phyloP scores from a whole-genome alignment of 2,113 vertebrate species.

The Oenanthe melanoleuca region DNA sequence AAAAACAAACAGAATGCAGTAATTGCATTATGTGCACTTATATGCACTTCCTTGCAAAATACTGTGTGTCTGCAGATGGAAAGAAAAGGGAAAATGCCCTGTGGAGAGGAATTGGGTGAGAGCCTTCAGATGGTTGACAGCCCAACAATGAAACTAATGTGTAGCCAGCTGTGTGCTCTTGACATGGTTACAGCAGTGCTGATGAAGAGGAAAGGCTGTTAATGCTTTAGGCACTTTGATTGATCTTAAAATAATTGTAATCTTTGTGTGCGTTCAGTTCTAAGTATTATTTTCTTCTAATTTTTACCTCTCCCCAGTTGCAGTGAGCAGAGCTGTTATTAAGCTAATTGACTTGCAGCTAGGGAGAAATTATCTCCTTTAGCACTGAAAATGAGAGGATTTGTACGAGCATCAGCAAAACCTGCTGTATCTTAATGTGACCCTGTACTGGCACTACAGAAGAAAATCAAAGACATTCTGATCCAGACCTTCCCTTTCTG shows the following conservation, averaged over 20 bases:
- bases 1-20: neutral
- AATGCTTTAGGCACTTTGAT: neutral
- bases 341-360: conserved; percentile 52
- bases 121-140: conserved; percentile 16
- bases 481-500: neutral
- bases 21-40: neutral
- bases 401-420: conserved; percentile 23
- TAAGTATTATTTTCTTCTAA: conserved; percentile 60
- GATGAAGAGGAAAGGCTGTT: neutral
- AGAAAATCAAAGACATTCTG: neutral
- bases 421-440: conserved; percentile 10
- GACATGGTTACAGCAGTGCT: neutral
- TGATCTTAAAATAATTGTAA: conserved; percentile 45
- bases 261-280: conserved; percentile 1
- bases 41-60: neutral
- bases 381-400: conserved; percentile 34
- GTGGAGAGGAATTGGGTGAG: conserved; percentile 3
- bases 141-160: conserved; percentile 12
- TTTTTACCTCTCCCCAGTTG: conserved; percentile 51
- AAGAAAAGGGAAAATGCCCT: conserved; percentile 5
- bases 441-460: neutral
- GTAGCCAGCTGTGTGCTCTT: conserved; percentile 32
- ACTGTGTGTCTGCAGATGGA: neutral
- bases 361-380: conserved; percentile 55
- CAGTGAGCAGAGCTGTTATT: conserved; percentile 41